These are phyloP conservation scores for Spodoptera picta DNA, from an alignment of 2,888 invertebrate genomes.

Conservation along the genomic window DNA sequence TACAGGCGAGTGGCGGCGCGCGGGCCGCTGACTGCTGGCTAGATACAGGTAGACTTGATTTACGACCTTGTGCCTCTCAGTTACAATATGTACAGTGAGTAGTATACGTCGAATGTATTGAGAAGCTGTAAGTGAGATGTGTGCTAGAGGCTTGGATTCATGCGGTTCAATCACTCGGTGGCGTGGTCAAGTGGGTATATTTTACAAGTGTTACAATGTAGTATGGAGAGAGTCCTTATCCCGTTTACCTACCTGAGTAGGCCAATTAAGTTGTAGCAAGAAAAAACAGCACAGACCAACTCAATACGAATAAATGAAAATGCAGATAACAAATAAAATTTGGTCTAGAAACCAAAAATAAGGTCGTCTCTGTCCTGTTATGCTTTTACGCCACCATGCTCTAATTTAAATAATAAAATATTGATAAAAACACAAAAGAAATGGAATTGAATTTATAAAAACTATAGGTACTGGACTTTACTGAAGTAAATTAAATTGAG, in stretches of 20 bases:
- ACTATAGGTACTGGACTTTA: constrained; percentile 52
- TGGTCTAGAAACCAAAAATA: constrained; percentile 54
- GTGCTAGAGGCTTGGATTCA: constrained; percentile 88
- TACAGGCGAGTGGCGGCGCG: constrained; percentile 49
- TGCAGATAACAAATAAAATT: constrained; percentile 56
- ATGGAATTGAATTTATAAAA: constrained; percentile 47
- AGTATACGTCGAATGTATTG: constrained; percentile 83
- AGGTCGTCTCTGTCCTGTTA: constrained; percentile 39
- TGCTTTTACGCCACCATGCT: constrained; percentile 74
- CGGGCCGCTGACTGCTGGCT: constrained; percentile 41
- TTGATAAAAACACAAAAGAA: constrained; percentile 47
- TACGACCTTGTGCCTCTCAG: constrained; percentile 86
- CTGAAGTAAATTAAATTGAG: constrained; percentile 56
- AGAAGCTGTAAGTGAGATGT: constrained; percentile 88
- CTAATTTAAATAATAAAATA: constrained; percentile 45
- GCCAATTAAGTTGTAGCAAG: constrained; percentile 62
- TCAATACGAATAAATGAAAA: constrained; percentile 60
- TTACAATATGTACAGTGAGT: constrained; percentile 83
- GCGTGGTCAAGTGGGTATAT: constrained; percentile 86
- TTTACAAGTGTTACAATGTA: constrained; percentile 84
- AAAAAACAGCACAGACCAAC: constrained; percentile 60
- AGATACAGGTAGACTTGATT: constrained; percentile 59
- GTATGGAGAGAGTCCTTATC: constrained; percentile 77
- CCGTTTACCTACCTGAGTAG: constrained; percentile 70
- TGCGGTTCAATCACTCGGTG: constrained; percentile 89